Conservation (phyloP, 2,797 vertebrate species). For the Diceros bicornis region DNA sequence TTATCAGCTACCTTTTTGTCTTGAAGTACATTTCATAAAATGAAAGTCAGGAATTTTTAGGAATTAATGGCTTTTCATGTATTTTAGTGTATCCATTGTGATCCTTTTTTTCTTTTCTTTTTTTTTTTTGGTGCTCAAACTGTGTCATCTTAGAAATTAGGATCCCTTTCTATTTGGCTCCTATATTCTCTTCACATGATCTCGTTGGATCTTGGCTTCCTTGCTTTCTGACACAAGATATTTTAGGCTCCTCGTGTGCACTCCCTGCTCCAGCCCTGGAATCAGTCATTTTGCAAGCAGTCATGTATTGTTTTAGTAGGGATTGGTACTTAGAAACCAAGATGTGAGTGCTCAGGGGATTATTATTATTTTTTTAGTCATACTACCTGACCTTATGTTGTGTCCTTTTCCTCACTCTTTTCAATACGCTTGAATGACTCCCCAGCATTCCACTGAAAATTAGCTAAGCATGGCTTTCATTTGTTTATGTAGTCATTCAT, state of each 20-base stretch:
- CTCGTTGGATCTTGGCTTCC: not conserved
- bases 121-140: not conserved
- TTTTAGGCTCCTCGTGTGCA: not conserved
- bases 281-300: slow-evolving; percentile 36
- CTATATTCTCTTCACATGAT: not conserved
- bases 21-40: slow-evolving; percentile 52
- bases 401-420: not conserved
- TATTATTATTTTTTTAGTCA: slow-evolving; percentile 29
- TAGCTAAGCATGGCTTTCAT: not conserved
- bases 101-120: not conserved
- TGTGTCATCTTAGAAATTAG: slow-evolving; percentile 24
- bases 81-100: not conserved
- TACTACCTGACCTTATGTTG: not conserved
- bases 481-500: slow-evolving; percentile 51
- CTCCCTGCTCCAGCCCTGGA: not conserved
- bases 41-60: not conserved
- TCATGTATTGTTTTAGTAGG: not conserved
- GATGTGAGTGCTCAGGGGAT: not conserved
- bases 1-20: not conserved
- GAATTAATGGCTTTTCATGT: slow-evolving; percentile 49
- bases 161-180: not conserved
- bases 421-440: slow-evolving; percentile 36
- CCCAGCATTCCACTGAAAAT: not conserved
- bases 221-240: slow-evolving; percentile 28
- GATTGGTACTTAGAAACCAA: slow-evolving; percentile 3